A percentile compares a stretch with the other conserved stretches of the same genome.
Conservation (phyloP, 2,888 invertebrate species). For the Pelosia muscerda region DNA sequence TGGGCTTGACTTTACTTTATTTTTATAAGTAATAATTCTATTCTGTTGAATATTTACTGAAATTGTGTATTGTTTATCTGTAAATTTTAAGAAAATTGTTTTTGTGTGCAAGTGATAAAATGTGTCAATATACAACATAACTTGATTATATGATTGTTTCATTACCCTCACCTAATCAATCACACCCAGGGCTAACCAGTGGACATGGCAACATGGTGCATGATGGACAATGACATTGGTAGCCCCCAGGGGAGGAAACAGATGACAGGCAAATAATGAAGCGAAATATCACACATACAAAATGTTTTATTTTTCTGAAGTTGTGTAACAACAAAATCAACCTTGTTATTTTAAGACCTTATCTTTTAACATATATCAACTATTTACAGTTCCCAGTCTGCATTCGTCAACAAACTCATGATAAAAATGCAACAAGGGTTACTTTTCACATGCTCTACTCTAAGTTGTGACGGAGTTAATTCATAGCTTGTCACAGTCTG, state of each 20-base stretch:
- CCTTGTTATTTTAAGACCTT: slow-evolving; percentile 85
- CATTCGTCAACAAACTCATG: slow-evolving; percentile 83
- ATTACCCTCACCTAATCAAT: slow-evolving; percentile 46
- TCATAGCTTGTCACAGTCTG: slow-evolving; percentile 81
- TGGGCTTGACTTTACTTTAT: slow-evolving; percentile 60
- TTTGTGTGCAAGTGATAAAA: slow-evolving; percentile 84
- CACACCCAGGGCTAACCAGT: neutral
- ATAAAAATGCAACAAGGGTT: slow-evolving; percentile 85
- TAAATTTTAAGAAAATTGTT: slow-evolving; percentile 84
- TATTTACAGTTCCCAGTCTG: slow-evolving; percentile 86
- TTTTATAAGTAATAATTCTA: slow-evolving; percentile 77
- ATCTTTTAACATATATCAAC: slow-evolving; percentile 85
- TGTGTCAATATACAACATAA: slow-evolving; percentile 85
- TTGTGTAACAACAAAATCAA: slow-evolving; percentile 87
- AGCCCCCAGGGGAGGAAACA: slow-evolving; percentile 52
- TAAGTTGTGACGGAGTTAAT: slow-evolving; percentile 85
- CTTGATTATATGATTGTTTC: slow-evolving; percentile 75
- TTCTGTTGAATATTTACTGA: slow-evolving; percentile 80
- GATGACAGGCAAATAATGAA: slow-evolving; percentile 68
- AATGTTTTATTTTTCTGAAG: slow-evolving; percentile 87
- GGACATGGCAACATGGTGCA: neutral
- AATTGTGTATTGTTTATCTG: slow-evolving; percentile 79
- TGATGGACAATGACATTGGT: neutral
- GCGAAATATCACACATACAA: slow-evolving; percentile 84
- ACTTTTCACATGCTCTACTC: slow-evolving; percentile 81